Evolutionary conservation across 2,888 invertebrate species (phyloP).

Genomic region (Caenorhabditis sulstoni): DNA sequence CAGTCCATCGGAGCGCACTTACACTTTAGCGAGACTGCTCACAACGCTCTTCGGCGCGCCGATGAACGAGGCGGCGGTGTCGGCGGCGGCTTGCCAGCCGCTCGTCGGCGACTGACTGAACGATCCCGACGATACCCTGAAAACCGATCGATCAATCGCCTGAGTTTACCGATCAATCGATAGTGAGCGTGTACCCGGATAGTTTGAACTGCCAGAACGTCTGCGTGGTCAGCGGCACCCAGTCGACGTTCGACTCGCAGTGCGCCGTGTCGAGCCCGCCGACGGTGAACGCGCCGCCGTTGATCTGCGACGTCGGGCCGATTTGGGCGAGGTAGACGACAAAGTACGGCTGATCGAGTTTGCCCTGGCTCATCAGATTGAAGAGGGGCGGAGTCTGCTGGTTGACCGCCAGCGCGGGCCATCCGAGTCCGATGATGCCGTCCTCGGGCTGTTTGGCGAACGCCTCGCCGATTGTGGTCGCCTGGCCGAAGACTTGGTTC

Average conservation of each 20-base stretch:
- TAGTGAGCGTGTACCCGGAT: too few species aligned
- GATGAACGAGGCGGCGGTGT: conserved; percentile 75
- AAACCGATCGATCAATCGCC: too few species aligned
- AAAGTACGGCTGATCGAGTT: conserved; percentile 68
- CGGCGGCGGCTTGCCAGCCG: conserved; percentile 70
- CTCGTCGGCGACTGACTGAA: conserved; percentile 48
- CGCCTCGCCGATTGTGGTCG: conserved; percentile 82
- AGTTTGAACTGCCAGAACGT: conserved; percentile 74
- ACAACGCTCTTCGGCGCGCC: conserved; percentile 71
- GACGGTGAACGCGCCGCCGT: conserved; percentile 73
- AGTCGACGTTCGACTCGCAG: conserved; percentile 59
- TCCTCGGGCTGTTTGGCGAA: conserved; percentile 81
- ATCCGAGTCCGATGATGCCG: conserved; percentile 81
- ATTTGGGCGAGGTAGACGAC: conserved; percentile 62
- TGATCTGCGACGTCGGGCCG: conserved; percentile 60
- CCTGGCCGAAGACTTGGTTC: conserved; percentile 83
- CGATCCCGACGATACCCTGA: conserved; percentile 58
- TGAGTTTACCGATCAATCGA: too few species aligned
- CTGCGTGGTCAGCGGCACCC: conserved; percentile 67
- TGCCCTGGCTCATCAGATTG: conserved; percentile 70
- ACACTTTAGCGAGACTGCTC: conserved; percentile 62
- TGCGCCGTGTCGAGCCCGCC: conserved; percentile 68
- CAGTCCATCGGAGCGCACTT: too few species aligned
- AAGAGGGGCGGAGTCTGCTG: conserved; percentile 79
- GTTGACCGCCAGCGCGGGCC: conserved; percentile 82